Conservation (phyloP, 2,113 vertebrate genomes). For the Mixornis gularis region DNA sequence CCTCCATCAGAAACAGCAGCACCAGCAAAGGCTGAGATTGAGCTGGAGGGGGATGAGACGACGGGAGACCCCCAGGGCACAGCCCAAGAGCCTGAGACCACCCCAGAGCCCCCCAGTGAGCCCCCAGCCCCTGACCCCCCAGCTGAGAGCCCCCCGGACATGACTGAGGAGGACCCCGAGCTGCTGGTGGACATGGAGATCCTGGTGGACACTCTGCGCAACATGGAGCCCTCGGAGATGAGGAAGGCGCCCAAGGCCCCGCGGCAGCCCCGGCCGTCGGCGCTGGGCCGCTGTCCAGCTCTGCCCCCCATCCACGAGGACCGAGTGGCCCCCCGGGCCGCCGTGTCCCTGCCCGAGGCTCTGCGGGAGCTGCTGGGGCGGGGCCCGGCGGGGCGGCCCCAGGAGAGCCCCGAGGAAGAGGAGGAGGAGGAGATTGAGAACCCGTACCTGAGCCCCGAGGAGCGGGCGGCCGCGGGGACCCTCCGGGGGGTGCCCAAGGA, state of each 20-base stretch:
- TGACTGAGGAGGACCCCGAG: slow-evolving; percentile 43
- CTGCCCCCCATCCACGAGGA: slow-evolving; percentile 83
- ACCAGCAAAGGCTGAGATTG: neutral
- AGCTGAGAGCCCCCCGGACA: neutral
- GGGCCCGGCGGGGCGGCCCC: neutral
- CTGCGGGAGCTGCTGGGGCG: neutral
- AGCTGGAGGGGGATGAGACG: fast-evolving
- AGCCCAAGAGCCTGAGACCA: neutral
- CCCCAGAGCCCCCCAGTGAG: neutral
- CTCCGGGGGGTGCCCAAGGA: neutral
- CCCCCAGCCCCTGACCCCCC: neutral
- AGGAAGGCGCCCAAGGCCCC: slow-evolving; percentile 58
- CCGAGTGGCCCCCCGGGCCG: slow-evolving; percentile 8
- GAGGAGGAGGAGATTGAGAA: slow-evolving; percentile 58
- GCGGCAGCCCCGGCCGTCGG: slow-evolving; percentile 43
- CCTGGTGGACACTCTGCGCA: slow-evolving; percentile 84
- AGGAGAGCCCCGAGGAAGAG: neutral
- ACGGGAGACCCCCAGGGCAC: neutral
- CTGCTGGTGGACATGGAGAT: slow-evolving; percentile 80
- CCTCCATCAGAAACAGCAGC: neutral
- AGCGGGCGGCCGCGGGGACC: neutral
- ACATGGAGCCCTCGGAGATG: slow-evolving; percentile 80
- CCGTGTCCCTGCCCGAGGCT: slow-evolving; percentile 1
- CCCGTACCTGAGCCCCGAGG: slow-evolving; percentile 54
- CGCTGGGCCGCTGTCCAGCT: slow-evolving; percentile 60